phyloP scores from a whole-genome alignment of 2,113 vertebrate species.

The Trichomycterus rosablanca region DNA sequence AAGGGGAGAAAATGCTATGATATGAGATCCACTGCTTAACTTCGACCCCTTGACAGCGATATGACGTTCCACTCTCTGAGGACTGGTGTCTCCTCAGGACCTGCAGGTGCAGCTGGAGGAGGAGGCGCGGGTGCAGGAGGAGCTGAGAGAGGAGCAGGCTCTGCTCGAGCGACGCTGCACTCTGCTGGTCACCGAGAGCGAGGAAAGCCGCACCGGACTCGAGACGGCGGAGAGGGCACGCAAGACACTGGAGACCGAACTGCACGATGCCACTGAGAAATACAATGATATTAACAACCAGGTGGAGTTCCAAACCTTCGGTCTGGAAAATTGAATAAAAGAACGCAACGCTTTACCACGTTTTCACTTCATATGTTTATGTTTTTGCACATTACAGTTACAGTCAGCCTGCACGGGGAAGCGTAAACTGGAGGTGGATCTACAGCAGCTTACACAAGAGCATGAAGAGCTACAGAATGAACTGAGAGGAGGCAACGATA shows the following conservation, averaged over 20 bases:
- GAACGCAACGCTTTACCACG: too few species aligned
- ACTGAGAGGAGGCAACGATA: conserved; percentile 58
- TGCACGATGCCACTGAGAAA: conserved; percentile 64
- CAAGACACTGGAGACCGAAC: conserved; percentile 64
- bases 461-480: conserved; percentile 69
- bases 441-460: conserved; percentile 69
- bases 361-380: too few species aligned
- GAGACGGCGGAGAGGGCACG: conserved; percentile 62
- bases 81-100: conserved; percentile 53
- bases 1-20: too few species aligned
- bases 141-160: conserved; percentile 60
- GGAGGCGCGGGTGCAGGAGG: conserved; percentile 60
- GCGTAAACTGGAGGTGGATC: conserved; percentile 70
- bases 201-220: conserved; percentile 54
- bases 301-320: conserved; percentile 47
- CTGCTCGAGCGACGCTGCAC: conserved; percentile 65
- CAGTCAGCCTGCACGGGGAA: conserved; percentile 59
- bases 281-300: conserved; percentile 67
- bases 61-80: neutral
- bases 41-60: neutral
- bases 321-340: too few species aligned
- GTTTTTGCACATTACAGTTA: conserved; percentile 49
- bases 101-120: conserved; percentile 72
- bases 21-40: too few species aligned
- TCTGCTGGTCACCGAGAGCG: conserved; percentile 56